Evolutionary conservation across 2,113 vertebrate genomes (phyloP).

Genomic region (Ceyx margarethae): DNA sequence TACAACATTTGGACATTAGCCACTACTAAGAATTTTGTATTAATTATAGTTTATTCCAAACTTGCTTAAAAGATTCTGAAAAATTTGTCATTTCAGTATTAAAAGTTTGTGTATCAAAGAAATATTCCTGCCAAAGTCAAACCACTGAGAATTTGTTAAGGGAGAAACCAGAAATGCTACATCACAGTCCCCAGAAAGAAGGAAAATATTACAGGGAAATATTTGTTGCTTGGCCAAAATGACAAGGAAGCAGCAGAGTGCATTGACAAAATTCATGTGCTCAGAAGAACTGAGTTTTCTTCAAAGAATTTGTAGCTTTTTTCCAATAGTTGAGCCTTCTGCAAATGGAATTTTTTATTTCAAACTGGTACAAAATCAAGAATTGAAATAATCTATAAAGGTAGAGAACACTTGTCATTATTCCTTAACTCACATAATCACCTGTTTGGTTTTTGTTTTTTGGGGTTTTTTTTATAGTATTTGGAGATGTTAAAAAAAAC

Average conservation of each 20-base stretch:
- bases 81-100: background rate
- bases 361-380: background rate
- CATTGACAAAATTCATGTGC: background rate
- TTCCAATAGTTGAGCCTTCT: background rate
- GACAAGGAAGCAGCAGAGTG: background rate
- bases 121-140: background rate
- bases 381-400: background rate
- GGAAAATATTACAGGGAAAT: background rate
- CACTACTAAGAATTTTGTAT: background rate
- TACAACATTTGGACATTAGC: too few relatives aligned
- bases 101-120: background rate
- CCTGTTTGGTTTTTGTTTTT: background rate
- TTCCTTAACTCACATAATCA: background rate
- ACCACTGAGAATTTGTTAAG: background rate
- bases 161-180: background rate
- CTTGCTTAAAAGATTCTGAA: background rate
- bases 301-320: background rate
- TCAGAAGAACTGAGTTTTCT: background rate
- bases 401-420: background rate
- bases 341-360: background rate
- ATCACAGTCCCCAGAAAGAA: background rate
- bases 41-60: background rate
- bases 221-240: background rate
- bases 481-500: background rate
- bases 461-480: background rate